phyloP scores from a whole-genome alignment of 2,797 vertebrate genomes.

The Gadopsis bispinosus region DNA sequence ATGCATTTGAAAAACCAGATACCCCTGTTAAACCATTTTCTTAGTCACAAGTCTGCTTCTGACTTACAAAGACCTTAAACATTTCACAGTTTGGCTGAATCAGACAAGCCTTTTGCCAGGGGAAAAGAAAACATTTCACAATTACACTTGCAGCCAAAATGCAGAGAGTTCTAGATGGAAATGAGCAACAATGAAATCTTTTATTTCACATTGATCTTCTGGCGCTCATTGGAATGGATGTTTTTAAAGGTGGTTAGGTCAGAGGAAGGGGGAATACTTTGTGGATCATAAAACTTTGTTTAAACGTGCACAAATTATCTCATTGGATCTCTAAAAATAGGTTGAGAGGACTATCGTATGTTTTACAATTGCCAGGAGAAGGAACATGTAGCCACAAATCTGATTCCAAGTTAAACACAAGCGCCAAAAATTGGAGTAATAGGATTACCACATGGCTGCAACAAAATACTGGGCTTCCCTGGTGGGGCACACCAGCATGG shows the following conservation, averaged over 20 bases:
- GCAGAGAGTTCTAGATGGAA: slow-evolving; percentile 36
- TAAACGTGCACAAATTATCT: neutral
- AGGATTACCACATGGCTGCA: slow-evolving; percentile 63
- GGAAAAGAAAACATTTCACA: slow-evolving; percentile 48
- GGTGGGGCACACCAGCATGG: slow-evolving; percentile 27
- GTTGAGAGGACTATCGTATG: too few species aligned
- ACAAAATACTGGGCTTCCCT: slow-evolving; percentile 46
- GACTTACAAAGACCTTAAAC: slow-evolving; percentile 47
- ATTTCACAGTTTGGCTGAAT: slow-evolving; percentile 51
- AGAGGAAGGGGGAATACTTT: slow-evolving; percentile 8
- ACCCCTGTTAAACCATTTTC: slow-evolving; percentile 47
- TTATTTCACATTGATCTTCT: slow-evolving; percentile 23
- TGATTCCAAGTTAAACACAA: slow-evolving; percentile 41
- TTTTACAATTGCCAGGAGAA: neutral
- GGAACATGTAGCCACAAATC: slow-evolving; percentile 14
- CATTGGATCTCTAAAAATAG: slow-evolving; percentile 18
- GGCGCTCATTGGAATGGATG: slow-evolving; percentile 4
- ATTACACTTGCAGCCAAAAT: slow-evolving; percentile 49
- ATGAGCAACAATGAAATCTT: slow-evolving; percentile 36
- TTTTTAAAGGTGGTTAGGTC: slow-evolving; percentile 17
- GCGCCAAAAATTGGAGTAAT: slow-evolving; percentile 57
- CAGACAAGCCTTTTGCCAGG: slow-evolving; percentile 34
- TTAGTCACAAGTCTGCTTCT: slow-evolving; percentile 31
- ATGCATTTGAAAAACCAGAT: slow-evolving; percentile 55
- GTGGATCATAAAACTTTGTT: slow-evolving; percentile 10